Conservation (phyloP, 2,113 vertebrate species). For the Osmerus eperlanus region DNA sequence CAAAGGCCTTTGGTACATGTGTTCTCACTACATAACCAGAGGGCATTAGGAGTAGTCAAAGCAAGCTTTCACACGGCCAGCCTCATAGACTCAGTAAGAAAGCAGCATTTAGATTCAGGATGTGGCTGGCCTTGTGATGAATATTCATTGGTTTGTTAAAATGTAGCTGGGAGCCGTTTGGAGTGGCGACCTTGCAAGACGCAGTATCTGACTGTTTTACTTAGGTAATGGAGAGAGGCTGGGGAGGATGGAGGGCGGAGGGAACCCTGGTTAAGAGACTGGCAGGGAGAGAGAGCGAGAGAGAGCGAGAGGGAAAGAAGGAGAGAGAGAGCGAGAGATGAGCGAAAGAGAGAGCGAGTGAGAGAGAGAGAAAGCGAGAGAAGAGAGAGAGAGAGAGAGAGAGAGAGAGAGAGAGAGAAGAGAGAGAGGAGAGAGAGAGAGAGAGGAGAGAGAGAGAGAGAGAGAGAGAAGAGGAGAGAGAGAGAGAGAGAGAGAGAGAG, state of each 20-base stretch:
- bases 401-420: neutral
- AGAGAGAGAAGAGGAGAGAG: neutral
- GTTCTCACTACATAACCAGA: constrained; percentile 28
- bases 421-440: constrained; percentile 13
- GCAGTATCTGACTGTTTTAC: constrained; percentile 47
- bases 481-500: constrained; percentile 11
- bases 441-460: neutral
- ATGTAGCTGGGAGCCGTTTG: constrained; percentile 63
- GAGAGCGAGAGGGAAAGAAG: neutral
- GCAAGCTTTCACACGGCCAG: constrained; percentile 24
- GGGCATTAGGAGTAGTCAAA: constrained; percentile 23
- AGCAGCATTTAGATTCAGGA: constrained; percentile 56
- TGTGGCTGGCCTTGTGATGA: constrained; percentile 58
- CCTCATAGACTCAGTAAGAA: constrained; percentile 42
- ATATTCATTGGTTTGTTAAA: constrained; percentile 78
- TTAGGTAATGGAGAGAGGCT: constrained; percentile 55
- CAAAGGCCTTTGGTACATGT: no score
- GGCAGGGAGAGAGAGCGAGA: constrained; percentile 15
- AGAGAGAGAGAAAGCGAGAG: neutral
- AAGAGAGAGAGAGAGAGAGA: no score
- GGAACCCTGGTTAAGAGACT: constrained; percentile 1
- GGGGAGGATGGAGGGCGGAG: neutral
- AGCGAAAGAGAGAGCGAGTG: neutral
- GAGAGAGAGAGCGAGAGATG: constrained; percentile 1
- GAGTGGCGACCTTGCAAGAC: constrained; percentile 67